Conservation (phyloP, 2,797 vertebrate genomes). For the Neomorphus geoffroyi region DNA sequence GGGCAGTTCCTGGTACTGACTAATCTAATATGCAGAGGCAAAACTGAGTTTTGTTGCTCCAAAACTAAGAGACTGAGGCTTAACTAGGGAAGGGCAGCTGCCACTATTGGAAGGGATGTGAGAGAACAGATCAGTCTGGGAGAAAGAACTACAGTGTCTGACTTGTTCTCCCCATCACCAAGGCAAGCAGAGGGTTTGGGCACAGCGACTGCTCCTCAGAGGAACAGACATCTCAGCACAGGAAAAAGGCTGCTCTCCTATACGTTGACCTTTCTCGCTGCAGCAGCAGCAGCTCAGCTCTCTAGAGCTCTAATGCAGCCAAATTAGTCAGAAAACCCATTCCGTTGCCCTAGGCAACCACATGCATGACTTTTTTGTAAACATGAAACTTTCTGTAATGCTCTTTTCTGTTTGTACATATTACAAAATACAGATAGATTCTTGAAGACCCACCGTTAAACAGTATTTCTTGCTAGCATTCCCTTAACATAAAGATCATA, state of each 20-base stretch:
- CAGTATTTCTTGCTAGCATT: background rate
- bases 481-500: background rate
- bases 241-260: background rate
- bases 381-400: background rate
- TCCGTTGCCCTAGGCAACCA: background rate
- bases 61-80: background rate
- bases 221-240: background rate
- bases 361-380: background rate
- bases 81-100: background rate
- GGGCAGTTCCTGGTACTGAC: background rate
- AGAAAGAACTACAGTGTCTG: background rate
- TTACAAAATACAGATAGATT: background rate
- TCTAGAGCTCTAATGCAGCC: background rate
- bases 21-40: background rate
- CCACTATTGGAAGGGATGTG: background rate
- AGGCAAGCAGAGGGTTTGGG: background rate
- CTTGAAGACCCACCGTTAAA: background rate
- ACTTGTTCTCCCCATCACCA: background rate
- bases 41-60: background rate
- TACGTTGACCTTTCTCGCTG: background rate
- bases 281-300: background rate
- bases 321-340: background rate
- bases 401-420: background rate
- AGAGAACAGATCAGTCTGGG: background rate
- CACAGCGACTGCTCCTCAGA: background rate